These are phyloP conservation scores for Dasysyrphus albostriatus DNA, from an alignment of 2,888 invertebrate species.

Conservation along the genomic window DNA sequence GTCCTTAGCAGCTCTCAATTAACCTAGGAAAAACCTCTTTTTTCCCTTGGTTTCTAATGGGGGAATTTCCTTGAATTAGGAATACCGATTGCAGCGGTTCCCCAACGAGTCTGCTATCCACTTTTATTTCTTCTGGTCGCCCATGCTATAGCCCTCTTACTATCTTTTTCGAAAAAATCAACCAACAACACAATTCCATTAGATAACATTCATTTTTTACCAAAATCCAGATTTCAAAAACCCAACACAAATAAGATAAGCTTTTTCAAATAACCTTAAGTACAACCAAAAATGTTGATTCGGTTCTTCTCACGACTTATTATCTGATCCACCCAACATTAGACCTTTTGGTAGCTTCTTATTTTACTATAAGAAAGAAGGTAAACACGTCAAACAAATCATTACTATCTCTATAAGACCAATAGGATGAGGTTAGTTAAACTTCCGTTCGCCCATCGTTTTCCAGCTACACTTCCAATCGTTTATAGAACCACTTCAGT, in stretches of 20 bases:
- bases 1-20: too few species aligned
- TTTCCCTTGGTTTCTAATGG: too few species aligned
- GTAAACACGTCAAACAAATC: constrained; percentile 44
- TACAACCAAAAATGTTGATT: constrained; percentile 13
- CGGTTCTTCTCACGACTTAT: neutral
- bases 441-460: constrained; percentile 9
- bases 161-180: too few species aligned
- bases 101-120: too few species aligned
- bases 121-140: too few species aligned
- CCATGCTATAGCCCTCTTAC: too few species aligned
- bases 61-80: too few species aligned
- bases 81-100: too few species aligned
- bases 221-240: neutral
- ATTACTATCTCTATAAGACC: constrained; percentile 28
- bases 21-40: too few species aligned
- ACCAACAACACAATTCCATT: too few species aligned
- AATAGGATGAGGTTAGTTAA: constrained; percentile 25
- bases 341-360: constrained; percentile 9
- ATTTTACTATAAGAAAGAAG: constrained; percentile 26
- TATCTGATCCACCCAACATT: neutral
- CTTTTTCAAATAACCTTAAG: neutral
- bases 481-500: constrained; percentile 47
- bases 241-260: constrained; percentile 4
- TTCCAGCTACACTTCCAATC: constrained; percentile 31
- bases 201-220: too few species aligned